Base-by-base conservation (phyloP, 2,797 vertebrate species). In the Lates japonicus region DNA sequence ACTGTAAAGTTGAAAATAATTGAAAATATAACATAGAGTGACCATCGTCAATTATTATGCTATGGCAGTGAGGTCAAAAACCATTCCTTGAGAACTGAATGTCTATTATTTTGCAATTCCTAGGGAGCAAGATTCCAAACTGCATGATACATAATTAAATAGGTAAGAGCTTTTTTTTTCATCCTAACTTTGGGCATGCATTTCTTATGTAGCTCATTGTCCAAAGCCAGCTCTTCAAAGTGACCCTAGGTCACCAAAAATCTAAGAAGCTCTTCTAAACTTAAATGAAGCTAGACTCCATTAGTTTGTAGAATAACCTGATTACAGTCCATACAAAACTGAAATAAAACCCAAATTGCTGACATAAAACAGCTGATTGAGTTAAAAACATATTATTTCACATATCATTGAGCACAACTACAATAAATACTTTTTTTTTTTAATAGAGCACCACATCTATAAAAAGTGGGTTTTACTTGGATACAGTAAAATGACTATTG, bases 381-480 rank as follows among this genome's bases (percentile, higher is more conserved):
- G 82, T 72, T 73, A 77, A 54, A 81, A 68, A 68, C 70, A 71
- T 62, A 83, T 85, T 54, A 84, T 85, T 90, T 77, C 78, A 88
- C 78, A 82, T 84, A 84, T 80, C 55, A 82, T 82, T 74, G 71
- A 78, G 69, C 66, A 42, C 72, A 87, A 78, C 73, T 76, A 81
- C 73, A 80, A 76, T 89, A 82, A 91, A 81, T 78, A 66, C 80
- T 84, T 71, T 51, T 84, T 77, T 1, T 41, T 42, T 87, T 86
- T 87, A 80, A 81, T 35, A 78, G 61, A 78, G 66, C 76, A 77
- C 83, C 85, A 63, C 80, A 86, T 87, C 65, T 91, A 73, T 58
- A 78, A 55, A 76, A 78, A 78, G 71, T 35, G 29, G 71, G 86
- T 91, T 91, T 90, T 84, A 71, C 85, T 92, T 92, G 90, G 89